Conservation (phyloP, 2,113 vertebrate species). For the Montifringilla adamsi region DNA sequence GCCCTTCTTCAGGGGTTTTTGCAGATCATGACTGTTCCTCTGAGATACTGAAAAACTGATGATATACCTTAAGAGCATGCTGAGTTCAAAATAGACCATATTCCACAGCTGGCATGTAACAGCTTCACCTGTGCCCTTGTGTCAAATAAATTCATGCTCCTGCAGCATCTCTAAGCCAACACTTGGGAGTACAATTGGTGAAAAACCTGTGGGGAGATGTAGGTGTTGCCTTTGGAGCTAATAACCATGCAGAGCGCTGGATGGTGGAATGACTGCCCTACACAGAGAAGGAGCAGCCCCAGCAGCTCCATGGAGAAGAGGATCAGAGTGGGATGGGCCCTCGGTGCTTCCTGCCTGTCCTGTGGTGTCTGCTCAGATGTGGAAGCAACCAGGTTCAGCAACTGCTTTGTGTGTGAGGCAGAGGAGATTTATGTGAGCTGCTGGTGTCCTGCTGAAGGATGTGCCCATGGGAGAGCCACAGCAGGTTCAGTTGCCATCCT, state of each 20-base stretch:
- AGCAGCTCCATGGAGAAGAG: not conserved
- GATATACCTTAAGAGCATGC: not conserved
- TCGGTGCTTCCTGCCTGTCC: not conserved
- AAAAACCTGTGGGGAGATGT: not conserved
- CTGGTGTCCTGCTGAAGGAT: not conserved
- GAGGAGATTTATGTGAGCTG: not conserved
- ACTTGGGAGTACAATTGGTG: not conserved
- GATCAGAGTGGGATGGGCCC: not conserved
- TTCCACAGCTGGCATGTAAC: not conserved
- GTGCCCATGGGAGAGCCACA: not conserved
- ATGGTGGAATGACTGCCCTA: not conserved
- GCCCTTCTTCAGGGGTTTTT: not conserved
- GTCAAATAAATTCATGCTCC: not conserved
- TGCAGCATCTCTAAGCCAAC: not conserved
- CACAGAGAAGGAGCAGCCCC: not conserved
- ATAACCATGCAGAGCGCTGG: accelerated
- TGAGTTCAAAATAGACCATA: not conserved
- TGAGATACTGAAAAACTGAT: not conserved
- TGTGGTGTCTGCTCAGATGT: accelerated
- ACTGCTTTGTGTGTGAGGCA: accelerated
- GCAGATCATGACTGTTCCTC: not conserved
- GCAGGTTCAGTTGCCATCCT: not conserved
- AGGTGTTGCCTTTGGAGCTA: not conserved
- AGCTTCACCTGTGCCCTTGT: not conserved
- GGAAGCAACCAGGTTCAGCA: not conserved